phyloP scores from a whole-genome alignment of 2,113 vertebrate species.

The Excalfactoria chinensis region DNA sequence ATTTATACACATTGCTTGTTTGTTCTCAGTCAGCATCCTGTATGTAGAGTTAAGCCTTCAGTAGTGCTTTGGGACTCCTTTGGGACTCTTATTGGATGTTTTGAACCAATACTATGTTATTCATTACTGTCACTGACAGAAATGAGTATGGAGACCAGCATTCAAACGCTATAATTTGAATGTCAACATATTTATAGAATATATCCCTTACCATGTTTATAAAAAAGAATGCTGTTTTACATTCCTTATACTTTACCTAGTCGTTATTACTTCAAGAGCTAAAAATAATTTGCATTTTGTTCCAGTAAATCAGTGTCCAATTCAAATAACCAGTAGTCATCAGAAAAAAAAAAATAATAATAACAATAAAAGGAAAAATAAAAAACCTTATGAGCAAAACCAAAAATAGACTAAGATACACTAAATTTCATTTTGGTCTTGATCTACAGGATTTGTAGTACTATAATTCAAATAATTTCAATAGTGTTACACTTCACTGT shows the following conservation, averaged over 20 bases:
- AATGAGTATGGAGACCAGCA: neutral
- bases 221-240: neutral
- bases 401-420: neutral
- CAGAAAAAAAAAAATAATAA: neutral
- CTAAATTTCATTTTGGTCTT: neutral
- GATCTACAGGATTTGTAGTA: neutral
- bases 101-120: neutral
- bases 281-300: neutral
- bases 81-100: neutral
- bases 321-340: neutral
- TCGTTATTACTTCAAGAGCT: neutral
- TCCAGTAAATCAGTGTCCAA: neutral
- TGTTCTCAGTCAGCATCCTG: neutral
- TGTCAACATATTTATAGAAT: neutral
- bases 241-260: neutral
- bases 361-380: neutral
- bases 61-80: neutral
- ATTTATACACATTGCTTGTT: neutral
- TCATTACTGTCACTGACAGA: neutral
- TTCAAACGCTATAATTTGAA: neutral
- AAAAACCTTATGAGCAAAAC: neutral
- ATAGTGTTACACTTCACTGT: neutral
- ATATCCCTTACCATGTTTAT: neutral
- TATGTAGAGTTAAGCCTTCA: neutral
- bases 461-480: neutral